Evolutionary conservation across 2,888 invertebrate genomes (phyloP), one percentile per base, ranked within the genome.

Genomic region (Ptilodon capucinus): DNA sequence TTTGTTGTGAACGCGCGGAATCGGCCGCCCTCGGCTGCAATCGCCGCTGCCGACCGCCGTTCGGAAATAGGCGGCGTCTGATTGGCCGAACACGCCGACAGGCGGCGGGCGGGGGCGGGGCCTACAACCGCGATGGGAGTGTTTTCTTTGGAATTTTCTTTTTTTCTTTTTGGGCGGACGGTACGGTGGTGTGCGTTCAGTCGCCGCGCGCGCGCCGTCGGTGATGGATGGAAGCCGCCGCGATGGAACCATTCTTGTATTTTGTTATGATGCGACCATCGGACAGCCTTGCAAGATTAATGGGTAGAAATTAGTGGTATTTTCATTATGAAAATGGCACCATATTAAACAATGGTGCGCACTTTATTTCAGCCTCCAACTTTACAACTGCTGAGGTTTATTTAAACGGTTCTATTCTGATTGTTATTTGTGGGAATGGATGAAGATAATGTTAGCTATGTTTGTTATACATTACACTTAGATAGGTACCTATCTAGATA

Each of bases 71-170:
- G 58, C 19, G 56, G 44, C 11, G 41, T 40, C 55, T 57, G 55
- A 86, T 86, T 86, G 85, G 84, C 52, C 42, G 68, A 54, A 40
- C n/a, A 48, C 42, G 19, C 35, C 48, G 60, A 53, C 81, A 71
- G 86, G 86, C 84, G 84, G 84, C 73, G 56, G 71, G 57, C 50
- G 58, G 60, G 62, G 90, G 89, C 81, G 88, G 84, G 62, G 75
- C 73, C 53, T 63, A 48, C 51, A 50, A 51, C 50, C 61, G 60
- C 74, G 77, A 82, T 89, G 91, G 88, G 91, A 80, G 90, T 86
- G 88, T 87, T 86, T 86, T 79, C 81, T 87, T 88, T 88, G 85
- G 79, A 84, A 84, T 88, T 86, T 87, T 86, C 86, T 87, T 90
- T 90, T 40, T 90, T 88, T 86, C 84, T 83, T 90, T 89, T 91